These are phyloP conservation scores for Crotalus tigris DNA, from an alignment of 2,113 vertebrate species.

Conservation along the genomic window DNA sequence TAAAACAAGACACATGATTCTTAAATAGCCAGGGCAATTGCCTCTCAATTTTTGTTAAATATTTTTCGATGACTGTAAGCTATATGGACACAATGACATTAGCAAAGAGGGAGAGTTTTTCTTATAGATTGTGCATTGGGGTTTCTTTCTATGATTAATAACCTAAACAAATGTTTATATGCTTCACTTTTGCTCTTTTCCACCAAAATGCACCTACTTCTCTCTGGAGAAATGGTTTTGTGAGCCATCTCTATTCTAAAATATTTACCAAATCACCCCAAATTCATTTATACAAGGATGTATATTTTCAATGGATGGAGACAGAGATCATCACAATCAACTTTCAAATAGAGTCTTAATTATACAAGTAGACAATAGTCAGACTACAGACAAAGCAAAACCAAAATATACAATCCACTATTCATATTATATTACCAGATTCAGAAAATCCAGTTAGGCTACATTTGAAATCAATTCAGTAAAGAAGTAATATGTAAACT, in stretches of 20 bases:
- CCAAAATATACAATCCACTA: neutral
- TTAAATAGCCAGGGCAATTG: neutral
- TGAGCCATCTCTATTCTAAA: neutral
- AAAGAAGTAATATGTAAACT: conserved; percentile 7
- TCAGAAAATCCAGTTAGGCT: neutral
- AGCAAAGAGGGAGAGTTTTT: neutral
- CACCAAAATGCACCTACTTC: neutral
- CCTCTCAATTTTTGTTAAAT: neutral
- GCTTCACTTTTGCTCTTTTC: neutral
- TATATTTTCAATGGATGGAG: neutral
- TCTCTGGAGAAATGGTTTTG: neutral
- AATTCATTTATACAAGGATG: neutral
- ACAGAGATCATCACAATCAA: neutral
- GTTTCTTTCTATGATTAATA: neutral
- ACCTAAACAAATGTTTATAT: neutral
- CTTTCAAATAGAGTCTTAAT: neutral
- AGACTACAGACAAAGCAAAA: neutral
- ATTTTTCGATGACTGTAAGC: neutral
- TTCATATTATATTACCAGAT: neutral
- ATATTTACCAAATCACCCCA: neutral
- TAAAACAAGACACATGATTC: neutral
- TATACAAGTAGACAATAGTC: neutral
- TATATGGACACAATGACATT: neutral
- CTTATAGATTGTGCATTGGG: neutral
- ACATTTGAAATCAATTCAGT: neutral